Evolutionary conservation across 2,113 vertebrate genomes (phyloP), one percentile per base, ranked within the genome.

Genomic region (Symphodus melops): DNA sequence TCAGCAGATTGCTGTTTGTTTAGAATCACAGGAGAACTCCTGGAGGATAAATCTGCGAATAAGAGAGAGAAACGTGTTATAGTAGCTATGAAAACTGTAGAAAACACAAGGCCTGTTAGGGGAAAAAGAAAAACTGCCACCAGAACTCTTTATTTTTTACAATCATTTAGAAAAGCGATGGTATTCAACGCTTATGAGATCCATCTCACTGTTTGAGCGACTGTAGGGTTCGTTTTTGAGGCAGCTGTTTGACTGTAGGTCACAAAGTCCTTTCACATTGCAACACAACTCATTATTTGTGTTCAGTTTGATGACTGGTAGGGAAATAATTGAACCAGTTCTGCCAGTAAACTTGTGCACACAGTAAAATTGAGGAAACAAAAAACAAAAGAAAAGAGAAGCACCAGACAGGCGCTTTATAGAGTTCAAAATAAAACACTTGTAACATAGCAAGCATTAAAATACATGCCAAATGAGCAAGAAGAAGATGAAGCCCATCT

Each of bases 211-310:
- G 16, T 8, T 9, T 17, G 36, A 52, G 21, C 20, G 12, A 49
- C 19, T 44, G 19, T 33, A 28, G 49, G 65, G 49, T 54, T 72
- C 11, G 41, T 10, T 33, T 67, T 55, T 71, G 55, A 61, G 59
- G 44, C 6, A 12, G 36, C 1, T 14, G 7, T 67, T 67, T 53
- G 57, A 19, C 28, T 59, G 20, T 44, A 48, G 51, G 48, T 62
- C 25, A 48, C 61, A 39, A 23, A 59, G 51, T 59, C 72, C 69
- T 77, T 70, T 39, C 59, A 74, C 66, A 42, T 28, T 41, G n/a
- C 68, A 37, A 19, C 17, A 48, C 14, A 48, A 4, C 46, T 19
- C 4, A 48, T 48, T 17, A 19, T 48, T 5, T 48, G 46, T 48
- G 46, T 48, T 17, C 46, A 48, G 14, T 8, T 5, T 48, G 46